These are phyloP conservation scores for Corythucha ciliata DNA, from an alignment of 2,888 invertebrate genomes.

Conservation along the genomic window DNA sequence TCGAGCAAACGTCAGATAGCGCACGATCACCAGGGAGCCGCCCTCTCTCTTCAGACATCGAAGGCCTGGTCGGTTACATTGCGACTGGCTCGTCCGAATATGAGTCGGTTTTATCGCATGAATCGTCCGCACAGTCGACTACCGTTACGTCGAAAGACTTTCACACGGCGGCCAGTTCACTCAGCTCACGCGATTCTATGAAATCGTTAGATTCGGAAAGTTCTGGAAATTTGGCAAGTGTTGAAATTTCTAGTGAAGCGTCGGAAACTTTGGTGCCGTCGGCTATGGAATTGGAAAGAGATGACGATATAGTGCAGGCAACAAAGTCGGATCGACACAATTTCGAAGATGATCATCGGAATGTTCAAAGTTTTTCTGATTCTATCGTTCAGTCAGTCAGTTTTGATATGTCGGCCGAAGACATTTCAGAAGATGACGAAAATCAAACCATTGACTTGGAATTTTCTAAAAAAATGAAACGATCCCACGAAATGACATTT, in stretches of 20 bases:
- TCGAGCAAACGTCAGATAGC: conserved; percentile 55
- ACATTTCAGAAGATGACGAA: conserved; percentile 45
- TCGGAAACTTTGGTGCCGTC: conserved; percentile 91
- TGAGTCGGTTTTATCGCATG: conserved; percentile 72
- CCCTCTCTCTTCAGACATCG: conserved; percentile 78
- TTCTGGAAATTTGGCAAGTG: conserved; percentile 77
- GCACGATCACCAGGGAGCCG: conserved; percentile 56
- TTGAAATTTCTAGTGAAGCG: conserved; percentile 73
- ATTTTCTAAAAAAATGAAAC: conserved; percentile 64
- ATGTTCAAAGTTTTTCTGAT: conserved; percentile 29
- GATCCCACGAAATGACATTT: conserved; percentile 85
- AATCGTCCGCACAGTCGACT: conserved; percentile 59
- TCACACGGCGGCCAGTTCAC: conserved; percentile 74
- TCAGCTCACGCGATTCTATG: conserved; percentile 83
- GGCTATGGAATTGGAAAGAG: conserved; percentile 67
- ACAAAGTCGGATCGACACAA: conserved; percentile 31
- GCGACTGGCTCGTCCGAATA: conserved; percentile 57
- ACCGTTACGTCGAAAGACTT: conserved; percentile 66
- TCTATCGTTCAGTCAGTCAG: conserved; percentile 29
- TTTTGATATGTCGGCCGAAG: conserved; percentile 33
- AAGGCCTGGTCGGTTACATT: conserved; percentile 54
- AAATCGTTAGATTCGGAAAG: conserved; percentile 82
- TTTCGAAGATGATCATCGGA: conserved; percentile 33
- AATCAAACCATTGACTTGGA: conserved; percentile 34
- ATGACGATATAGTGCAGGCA: conserved; percentile 40